These are phyloP conservation scores for Gila orcuttii DNA, from an alignment of 2,113 vertebrate species.

Conservation along the genomic window DNA sequence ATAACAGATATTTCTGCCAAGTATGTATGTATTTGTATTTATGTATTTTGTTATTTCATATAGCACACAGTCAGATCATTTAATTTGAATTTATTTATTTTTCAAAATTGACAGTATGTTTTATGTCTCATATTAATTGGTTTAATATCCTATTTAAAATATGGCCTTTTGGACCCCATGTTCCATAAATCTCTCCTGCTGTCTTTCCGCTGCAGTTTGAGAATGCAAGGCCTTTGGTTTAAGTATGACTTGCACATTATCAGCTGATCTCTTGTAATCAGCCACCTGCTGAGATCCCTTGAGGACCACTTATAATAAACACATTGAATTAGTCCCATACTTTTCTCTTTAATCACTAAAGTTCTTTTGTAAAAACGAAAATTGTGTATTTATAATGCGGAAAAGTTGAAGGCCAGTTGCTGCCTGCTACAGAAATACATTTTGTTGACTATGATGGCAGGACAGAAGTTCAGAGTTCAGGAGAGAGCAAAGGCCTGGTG, in stretches of 20 bases:
- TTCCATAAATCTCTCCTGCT: not conserved
- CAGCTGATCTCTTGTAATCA: constrained; percentile 49
- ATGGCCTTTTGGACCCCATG: not conserved
- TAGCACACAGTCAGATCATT: too few species aligned
- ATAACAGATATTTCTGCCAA: not conserved
- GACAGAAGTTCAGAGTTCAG: constrained; percentile 32
- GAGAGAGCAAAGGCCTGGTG: constrained; percentile 42
- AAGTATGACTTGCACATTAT: constrained; percentile 54
- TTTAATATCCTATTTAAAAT: not conserved
- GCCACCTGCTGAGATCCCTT: constrained; percentile 75
- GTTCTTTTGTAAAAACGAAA: not conserved
- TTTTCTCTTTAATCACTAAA: constrained; percentile 53
- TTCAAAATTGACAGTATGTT: not conserved
- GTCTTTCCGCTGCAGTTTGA: not conserved
- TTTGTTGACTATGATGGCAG: not conserved
- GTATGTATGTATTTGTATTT: not conserved
- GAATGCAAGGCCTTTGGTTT: not conserved
- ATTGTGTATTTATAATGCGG: not conserved
- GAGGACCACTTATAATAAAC: constrained; percentile 59
- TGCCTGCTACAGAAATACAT: constrained; percentile 48
- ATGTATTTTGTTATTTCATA: not conserved
- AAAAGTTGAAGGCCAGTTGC: constrained; percentile 51
- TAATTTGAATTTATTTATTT: too few species aligned
- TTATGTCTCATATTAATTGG: too few species aligned
- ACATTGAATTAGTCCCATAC: constrained; percentile 67